Base-by-base conservation (phyloP, 1,140 invertebrate genomes). In the Capitella teleta region DNA sequence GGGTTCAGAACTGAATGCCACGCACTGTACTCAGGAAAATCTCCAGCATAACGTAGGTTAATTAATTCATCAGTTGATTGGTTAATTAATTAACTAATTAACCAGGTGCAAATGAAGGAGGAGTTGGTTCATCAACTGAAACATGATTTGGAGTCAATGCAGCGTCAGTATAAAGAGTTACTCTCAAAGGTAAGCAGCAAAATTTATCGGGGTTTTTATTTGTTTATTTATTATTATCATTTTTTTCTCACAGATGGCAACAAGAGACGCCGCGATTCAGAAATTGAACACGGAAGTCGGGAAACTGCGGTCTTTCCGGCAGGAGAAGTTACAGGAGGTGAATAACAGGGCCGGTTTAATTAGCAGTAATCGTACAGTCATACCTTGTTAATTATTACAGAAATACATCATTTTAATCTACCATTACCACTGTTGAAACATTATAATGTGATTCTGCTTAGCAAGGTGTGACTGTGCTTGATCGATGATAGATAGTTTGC, bases 191-290 rank as follows among this genome's bases (percentile, higher is more conserved):
- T 66, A 5, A 28, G 14, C 14, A 32, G 14, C 1, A 32, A 45
- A 12, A 32, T 8, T 12, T 34, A 16, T 34, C 10, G 32, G 16
- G 10, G 32, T 34, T 16, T 16, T 12, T 10, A 34, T 12, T 12
- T 34, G 10, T 10, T 34, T 12, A 34, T 34, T 34, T 34, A 34
- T 34, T 34, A 12, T 16, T 34, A 34, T 34, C 16, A 16, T 16
- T 12, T 34, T 34, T 34, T 5, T 24, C 3, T 28, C 18, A 24
- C 49, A 67, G 64, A 59, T 67, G 38, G 37, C 61, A 12, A 44
- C 62, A 1, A 42, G 66, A 47, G 66, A 68, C 57, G 66, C 67
- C 41, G 66, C 60, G 21, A 65, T 68, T n/a, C 63, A 64, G 38
- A 66, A 61, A 52, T 51, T 68, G 21, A 67, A 60, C 36, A 47